A percentile compares a stretch with the other conserved stretches of the same genome.
Conservation (phyloP, 2,113 vertebrate genomes). For the Kryptolebias marmoratus region DNA sequence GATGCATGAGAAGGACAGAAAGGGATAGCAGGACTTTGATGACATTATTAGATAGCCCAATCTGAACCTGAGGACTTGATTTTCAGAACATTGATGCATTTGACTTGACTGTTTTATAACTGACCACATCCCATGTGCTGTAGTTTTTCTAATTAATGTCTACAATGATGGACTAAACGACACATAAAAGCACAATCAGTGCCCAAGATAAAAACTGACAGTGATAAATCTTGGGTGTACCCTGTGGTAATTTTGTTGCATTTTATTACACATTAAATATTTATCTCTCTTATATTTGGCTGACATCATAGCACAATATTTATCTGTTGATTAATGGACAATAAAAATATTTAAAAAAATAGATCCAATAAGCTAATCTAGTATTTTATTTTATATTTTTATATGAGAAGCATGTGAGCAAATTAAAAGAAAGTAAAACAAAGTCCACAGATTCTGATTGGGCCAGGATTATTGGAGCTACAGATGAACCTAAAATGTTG, state of each 20-base stretch:
- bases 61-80: constrained; percentile 41
- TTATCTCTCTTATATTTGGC: not conserved
- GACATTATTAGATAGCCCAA: constrained; percentile 46
- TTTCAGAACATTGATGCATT: not conserved
- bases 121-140: not conserved
- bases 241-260: too few relatives aligned
- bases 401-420: constrained; percentile 1
- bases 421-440: constrained; percentile 5
- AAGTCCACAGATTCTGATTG: constrained; percentile 47
- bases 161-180: not conserved
- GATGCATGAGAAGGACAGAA: constrained; percentile 49
- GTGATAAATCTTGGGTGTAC: too few relatives aligned
- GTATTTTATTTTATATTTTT: not conserved
- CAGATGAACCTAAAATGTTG: constrained; percentile 26
- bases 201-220: too few relatives aligned
- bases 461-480: constrained; percentile 36
- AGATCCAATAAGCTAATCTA: too few relatives aligned
- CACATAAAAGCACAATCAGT: too few relatives aligned
- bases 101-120: not conserved
- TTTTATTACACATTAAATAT: not conserved
- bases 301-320: too few relatives aligned
- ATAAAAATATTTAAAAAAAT: too few relatives aligned
- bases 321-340: too few relatives aligned
- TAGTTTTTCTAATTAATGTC: not conserved
- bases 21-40: constrained; percentile 74